Base-by-base conservation (phyloP, 1,140 invertebrate species). In the Bombus terrestris region DNA sequence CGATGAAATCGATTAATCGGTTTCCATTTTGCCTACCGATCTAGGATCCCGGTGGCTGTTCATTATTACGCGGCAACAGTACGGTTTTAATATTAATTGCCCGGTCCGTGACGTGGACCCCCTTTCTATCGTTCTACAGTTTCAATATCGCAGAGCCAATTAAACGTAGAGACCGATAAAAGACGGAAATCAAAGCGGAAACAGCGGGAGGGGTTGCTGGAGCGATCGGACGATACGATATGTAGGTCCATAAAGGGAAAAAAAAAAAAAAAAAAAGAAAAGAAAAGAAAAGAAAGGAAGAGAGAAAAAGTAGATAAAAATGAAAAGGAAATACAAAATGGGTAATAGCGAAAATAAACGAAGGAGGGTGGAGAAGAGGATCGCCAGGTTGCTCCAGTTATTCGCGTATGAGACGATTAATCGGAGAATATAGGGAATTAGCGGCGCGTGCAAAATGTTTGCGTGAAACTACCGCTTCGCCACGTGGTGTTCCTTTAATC, bases 31-130 rank as follows among this genome's bases (percentile, higher is more conserved):
- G 9, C 47, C 5, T 15, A 13, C 32, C 43, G 41, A 64, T 77
- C 41, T 3, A 8, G 1, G 18, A 32, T 13, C 37, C 35, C 32
- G 18, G 0, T 18, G 43, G 59, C 4, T 13, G 43, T n/a, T 66
- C 78, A 80, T 80, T 80, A 80, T 69, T 43, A 47, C 43, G 43
- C 35, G 62, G 64, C 62, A 53, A 43, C 41, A 66, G 66, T 76
- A 32, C 47, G 39, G 41, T 53, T 88, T 89, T 86, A 88, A 89
- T 89, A 88, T 89, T 88, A 88, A 89, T 89, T 88, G 74, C 28
- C 59, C 43, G 25, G 28, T 53, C 53, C 28, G 28, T 73, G 66
- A 77, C 57, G 66, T 69, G 37, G 43, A 62, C 53, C 43, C 28
- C 53, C 77, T 87, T 62, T 74, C 57, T 18, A 37, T 71, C 32